Evolutionary conservation across 2,113 vertebrate species (phyloP).

Genomic region (Helogale parvula): DNA sequence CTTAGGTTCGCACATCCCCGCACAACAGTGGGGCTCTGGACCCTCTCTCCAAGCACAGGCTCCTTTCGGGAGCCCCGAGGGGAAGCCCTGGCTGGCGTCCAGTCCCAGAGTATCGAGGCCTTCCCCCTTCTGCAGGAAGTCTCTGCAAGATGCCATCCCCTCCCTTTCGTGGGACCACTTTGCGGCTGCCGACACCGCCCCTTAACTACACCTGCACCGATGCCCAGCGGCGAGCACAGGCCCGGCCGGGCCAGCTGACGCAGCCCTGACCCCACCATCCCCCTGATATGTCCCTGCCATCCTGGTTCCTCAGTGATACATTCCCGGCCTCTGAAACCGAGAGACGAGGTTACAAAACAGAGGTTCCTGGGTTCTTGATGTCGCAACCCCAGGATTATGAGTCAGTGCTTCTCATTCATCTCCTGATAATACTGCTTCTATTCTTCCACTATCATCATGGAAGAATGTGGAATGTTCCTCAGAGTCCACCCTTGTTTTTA

Average conservation of each 20-base stretch:
- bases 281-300: rapidly evolving
- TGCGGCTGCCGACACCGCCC: not conserved
- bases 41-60: not conserved
- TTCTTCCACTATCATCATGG: not conserved
- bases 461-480: not conserved
- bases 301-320: not conserved
- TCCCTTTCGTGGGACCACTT: not conserved
- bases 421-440: not conserved
- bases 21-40: not conserved
- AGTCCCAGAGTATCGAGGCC: not conserved
- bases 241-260: rapidly evolving
- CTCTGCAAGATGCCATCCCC: not conserved
- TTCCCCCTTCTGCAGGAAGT: not conserved
- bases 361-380: not conserved
- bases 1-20: not conserved
- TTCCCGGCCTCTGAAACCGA: not conserved
- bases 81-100: not conserved
- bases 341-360: not conserved
- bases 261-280: rapidly evolving
- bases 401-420: not conserved
- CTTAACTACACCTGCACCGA: not conserved
- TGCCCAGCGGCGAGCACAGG: not conserved
- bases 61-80: not conserved
- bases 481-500: slow-evolving; percentile 52
- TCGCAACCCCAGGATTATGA: not conserved